A percentile compares a stretch with the other conserved stretches of the same genome.
Evolutionary conservation across 2,888 invertebrate species (phyloP).

Genomic region (Amphiduros pacificus): DNA sequence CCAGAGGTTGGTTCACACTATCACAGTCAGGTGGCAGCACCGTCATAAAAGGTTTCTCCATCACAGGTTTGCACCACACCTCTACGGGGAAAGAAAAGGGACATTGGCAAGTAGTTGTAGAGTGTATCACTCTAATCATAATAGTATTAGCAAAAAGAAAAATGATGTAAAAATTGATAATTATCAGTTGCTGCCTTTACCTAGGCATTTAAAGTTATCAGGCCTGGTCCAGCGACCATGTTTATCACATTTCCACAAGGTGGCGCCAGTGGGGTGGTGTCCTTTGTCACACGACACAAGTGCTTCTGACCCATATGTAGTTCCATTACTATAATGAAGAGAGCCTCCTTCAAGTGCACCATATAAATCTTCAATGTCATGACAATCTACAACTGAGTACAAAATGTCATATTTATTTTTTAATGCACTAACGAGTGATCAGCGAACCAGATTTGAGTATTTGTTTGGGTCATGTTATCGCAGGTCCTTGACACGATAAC

Average conservation of each 20-base stretch:
- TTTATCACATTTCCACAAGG: constrained; percentile 29
- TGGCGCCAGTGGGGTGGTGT: constrained; percentile 28
- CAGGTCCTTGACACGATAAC: too few species aligned
- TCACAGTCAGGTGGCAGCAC: not conserved
- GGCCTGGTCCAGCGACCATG: constrained; percentile 37
- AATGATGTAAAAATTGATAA: too few species aligned
- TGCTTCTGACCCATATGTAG: not conserved
- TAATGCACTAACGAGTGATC: too few species aligned
- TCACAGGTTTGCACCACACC: not conserved
- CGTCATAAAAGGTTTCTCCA: not conserved
- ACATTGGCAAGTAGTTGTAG: too few species aligned
- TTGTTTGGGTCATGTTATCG: too few species aligned
- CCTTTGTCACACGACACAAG: not conserved
- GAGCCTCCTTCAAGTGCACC: not conserved
- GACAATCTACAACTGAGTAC: not conserved
- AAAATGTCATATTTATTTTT: too few species aligned
- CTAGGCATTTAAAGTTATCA: constrained; percentile 31
- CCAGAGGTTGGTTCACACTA: not conserved
- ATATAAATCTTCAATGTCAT: not conserved
- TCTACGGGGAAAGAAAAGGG: too few species aligned
- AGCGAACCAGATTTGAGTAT: too few species aligned
- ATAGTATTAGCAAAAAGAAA: too few species aligned
- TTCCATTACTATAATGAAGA: not conserved
- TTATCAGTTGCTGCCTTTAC: constrained; percentile 25
- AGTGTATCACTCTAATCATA: too few species aligned